Base-by-base conservation (phyloP, 2,888 invertebrate species). In the Vesta saturnalis region DNA sequence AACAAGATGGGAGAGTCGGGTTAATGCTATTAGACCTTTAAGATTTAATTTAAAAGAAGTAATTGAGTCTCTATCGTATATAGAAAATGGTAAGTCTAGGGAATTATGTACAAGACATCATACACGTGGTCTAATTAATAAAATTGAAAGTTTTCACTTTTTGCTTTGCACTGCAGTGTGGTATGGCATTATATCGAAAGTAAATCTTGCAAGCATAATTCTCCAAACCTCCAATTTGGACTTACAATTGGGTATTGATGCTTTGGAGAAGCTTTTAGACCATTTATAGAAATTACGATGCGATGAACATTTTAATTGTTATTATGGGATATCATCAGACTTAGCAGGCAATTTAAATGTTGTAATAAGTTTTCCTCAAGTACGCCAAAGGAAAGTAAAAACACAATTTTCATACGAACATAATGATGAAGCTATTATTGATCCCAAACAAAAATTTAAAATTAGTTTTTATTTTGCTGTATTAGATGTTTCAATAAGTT, bases 221-320 rank as follows among this genome's bases (percentile, higher is more conserved):
- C 47, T 47, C 16, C 47, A 47, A 47, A 47, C 12, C 14, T 14
- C 43, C 43, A 8, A 43, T n/a, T 43, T 43, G 10, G 14, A 43
- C 43, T n/a, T 43, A 12, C n/a, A 12, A 14, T 12, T 4, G 14
- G 12, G 43, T 14, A 43, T 43, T 43, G 43, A 43, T n/a, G 43
- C n/a, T 43, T 43, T 72, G 12, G 58, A 60, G 57, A 66, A 70
- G 39, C 64, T 70, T 63, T 65, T 46, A 69, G 43, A 73, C 57
- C 60, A 73, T 72, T 43, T 43, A 43, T 5, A n/a, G 12, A n/a
- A n/a, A 12, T 14, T 12, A 43, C 69, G 70, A 61, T 71, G 69
- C 64, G 71, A 63, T 71, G 69, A 76, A 70, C 62, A 70, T 60
- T 74, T 75, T 70, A 64, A 72, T 68, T 70, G 18, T 22, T 15